A percentile compares a stretch with the other conserved stretches of the same genome.
Evolutionary conservation across 2,888 invertebrate species (phyloP).

Genomic region (Galeruca laticollis): DNA sequence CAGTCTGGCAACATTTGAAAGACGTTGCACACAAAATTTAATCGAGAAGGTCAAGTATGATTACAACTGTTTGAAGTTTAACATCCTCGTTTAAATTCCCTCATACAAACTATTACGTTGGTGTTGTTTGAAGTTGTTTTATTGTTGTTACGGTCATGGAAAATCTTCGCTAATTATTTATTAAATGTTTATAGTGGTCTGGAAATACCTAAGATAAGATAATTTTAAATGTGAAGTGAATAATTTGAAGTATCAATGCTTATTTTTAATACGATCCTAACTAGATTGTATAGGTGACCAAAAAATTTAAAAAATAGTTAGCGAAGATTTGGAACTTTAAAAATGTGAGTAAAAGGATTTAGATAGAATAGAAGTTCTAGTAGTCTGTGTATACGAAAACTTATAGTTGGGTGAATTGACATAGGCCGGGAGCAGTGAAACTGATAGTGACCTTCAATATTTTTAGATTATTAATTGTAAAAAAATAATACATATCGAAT

Average conservation of each 20-base stretch:
- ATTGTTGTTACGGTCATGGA: neutral
- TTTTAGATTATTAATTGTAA: no score
- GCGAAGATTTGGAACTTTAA: neutral
- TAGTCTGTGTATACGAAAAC: no score
- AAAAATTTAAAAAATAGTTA: neutral
- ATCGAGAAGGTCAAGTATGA: neutral
- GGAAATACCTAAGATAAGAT: neutral
- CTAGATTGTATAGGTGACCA: neutral
- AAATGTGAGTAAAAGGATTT: no score
- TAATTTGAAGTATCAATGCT: neutral
- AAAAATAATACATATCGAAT: no score
- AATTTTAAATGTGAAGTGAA: neutral
- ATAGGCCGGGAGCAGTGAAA: no score
- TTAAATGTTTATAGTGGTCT: neutral
- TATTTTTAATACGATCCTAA: neutral
- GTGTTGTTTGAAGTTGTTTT: no score
- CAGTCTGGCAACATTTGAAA: neutral
- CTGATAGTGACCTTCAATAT: no score
- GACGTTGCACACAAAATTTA: neutral
- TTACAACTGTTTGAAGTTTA: neutral
- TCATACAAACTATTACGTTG: no score
- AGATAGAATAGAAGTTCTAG: no score
- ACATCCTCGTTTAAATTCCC: neutral
- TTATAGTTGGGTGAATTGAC: no score
- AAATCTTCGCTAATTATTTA: constrained; percentile 4